A percentile compares a stretch with the other conserved stretches of the same genome.
phyloP scores from a whole-genome alignment of 2,797 vertebrate genomes.

The Poecile montanus region DNA sequence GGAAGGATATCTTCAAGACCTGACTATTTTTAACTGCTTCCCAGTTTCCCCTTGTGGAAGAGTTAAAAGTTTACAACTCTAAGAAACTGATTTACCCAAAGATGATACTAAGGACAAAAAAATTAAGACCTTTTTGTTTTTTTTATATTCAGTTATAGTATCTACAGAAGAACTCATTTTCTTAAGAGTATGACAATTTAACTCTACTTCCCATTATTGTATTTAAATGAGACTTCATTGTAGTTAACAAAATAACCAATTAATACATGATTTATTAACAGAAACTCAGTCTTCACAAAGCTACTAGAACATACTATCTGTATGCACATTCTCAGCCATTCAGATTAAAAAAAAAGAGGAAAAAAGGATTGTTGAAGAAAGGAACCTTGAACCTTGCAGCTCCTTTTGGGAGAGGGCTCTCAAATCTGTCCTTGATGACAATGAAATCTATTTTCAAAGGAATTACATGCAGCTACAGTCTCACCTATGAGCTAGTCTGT shows the following conservation, averaged over 20 bases:
- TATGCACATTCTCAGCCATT: neutral
- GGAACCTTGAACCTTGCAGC: neutral
- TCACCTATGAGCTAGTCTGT: neutral
- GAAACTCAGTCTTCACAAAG: neutral
- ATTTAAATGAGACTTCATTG: neutral
- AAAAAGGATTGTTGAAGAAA: neutral
- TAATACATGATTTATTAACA: neutral
- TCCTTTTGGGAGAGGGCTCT: neutral
- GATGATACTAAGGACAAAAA: neutral
- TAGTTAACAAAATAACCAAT: neutral
- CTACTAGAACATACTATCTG: neutral
- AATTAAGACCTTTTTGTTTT: neutral
- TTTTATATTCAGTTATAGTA: neutral
- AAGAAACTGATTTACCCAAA: neutral
- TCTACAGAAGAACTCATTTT: neutral
- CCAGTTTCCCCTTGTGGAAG: neutral
- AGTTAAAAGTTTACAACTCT: neutral
- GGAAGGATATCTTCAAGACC: neutral
- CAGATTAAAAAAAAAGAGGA: neutral
- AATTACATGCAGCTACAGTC: neutral
- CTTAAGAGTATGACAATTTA: neutral
- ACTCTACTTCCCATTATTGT: neutral
- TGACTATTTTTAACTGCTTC: neutral
- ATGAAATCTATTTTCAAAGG: neutral
- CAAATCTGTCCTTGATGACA: neutral